Conservation (phyloP, 2,888 invertebrate genomes). For the Furcula furcula region DNA sequence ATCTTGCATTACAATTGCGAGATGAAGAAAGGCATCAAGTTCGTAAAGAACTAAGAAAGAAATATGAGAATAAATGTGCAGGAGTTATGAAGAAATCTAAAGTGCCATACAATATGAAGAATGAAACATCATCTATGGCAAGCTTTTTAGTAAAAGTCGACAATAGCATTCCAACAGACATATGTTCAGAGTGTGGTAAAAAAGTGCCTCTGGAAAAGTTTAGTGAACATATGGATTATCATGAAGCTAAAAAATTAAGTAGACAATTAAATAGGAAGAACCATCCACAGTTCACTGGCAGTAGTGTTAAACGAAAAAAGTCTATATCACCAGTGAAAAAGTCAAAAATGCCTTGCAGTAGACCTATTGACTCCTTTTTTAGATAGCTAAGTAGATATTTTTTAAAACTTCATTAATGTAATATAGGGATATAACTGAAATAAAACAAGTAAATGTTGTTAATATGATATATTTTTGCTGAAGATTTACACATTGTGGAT, state of each 20-base stretch:
- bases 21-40: conserved; percentile 73
- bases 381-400: conserved; percentile 24
- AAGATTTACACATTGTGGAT: conserved; percentile 53
- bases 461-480: conserved; percentile 32
- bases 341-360: conserved; percentile 59
- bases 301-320: conserved; percentile 58
- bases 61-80: conserved; percentile 16
- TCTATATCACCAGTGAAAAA: conserved; percentile 58
- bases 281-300: conserved; percentile 23
- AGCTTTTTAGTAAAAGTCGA: conserved; percentile 75
- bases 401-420: background rate
- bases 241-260: conserved; percentile 90
- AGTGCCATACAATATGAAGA: conserved; percentile 35
- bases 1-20: conserved; percentile 85
- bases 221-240: conserved; percentile 91
- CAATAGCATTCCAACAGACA: conserved; percentile 55
- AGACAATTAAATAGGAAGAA: conserved; percentile 81
- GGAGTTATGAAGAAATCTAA: conserved; percentile 28
- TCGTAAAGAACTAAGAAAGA: conserved; percentile 45
- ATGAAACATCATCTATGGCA: conserved; percentile 48
- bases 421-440: background rate
- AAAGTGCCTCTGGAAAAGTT: conserved; percentile 82
- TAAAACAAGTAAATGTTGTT: conserved; percentile 19
- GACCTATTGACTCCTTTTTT: conserved; percentile 70
- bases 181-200: conserved; percentile 87